Conservation (phyloP, 2,113 vertebrate species). For the Danionella cerebrum region DNA sequence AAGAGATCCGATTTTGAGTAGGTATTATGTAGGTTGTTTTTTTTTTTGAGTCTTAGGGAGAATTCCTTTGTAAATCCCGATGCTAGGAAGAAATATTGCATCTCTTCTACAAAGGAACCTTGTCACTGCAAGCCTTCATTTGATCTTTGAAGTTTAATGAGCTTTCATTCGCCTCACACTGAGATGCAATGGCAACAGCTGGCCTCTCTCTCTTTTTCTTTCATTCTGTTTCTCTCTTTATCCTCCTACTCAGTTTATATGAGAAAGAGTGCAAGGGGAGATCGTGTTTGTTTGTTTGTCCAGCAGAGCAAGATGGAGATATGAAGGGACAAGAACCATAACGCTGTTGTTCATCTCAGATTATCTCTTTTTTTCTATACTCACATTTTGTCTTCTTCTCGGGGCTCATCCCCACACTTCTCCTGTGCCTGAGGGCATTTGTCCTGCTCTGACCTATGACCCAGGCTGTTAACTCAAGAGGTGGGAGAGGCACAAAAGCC, state of each 20-base stretch:
- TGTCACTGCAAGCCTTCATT: constrained; percentile 33
- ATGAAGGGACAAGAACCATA: not conserved
- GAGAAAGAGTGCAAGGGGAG: constrained; percentile 20
- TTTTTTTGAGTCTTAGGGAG: not conserved
- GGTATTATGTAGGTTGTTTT: not conserved
- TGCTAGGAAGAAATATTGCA: constrained; percentile 19
- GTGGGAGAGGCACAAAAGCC: constrained; percentile 38
- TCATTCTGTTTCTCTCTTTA: constrained; percentile 5
- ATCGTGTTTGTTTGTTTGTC: constrained; percentile 30
- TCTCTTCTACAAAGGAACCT: constrained; percentile 35
- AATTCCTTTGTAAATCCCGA: constrained; percentile 11
- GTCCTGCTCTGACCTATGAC: constrained; percentile 42
- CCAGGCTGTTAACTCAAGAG: constrained; percentile 53
- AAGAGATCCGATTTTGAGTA: not conserved
- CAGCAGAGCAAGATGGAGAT: not conserved
- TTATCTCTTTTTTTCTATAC: not conserved
- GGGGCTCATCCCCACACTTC: not conserved
- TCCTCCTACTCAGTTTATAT: not conserved
- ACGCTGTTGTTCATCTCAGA: not conserved
- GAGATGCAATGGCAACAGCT: constrained; percentile 44
- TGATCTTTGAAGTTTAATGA: constrained; percentile 45
- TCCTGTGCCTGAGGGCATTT: constrained; percentile 39
- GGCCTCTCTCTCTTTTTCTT: constrained; percentile 28
- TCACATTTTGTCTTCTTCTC: constrained; percentile 1
- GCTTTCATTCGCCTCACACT: constrained; percentile 39